Evolutionary conservation across 2,888 invertebrate species (phyloP).

Genomic region (Zelleria hepariella): DNA sequence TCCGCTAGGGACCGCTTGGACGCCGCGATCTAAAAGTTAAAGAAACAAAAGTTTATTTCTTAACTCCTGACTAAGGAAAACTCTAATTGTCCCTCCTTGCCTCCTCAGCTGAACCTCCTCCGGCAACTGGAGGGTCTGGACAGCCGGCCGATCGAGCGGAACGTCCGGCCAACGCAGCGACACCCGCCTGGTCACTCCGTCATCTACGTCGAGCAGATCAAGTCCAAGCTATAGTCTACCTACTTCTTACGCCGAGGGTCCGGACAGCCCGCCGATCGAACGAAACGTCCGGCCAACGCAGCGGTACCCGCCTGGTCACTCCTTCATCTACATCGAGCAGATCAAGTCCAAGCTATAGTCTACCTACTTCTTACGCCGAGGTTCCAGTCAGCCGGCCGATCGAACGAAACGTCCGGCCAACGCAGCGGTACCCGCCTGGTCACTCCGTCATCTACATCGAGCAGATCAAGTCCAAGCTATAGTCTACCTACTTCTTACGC

Average conservation of each 20-base stretch:
- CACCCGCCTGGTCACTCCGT: slow-evolving; percentile 65
- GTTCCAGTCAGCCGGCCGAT: slow-evolving; percentile 25
- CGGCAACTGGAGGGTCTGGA: slow-evolving; percentile 53
- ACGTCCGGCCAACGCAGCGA: slow-evolving; percentile 59
- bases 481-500: slow-evolving; percentile 11
- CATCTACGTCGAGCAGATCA: slow-evolving; percentile 59
- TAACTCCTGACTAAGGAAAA: no score
- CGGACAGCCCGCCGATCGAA: slow-evolving; percentile 35
- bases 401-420: slow-evolving; percentile 61
- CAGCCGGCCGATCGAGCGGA: slow-evolving; percentile 55
- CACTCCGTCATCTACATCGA: slow-evolving; percentile 63
- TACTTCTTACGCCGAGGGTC: background rate
- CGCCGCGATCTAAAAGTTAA: no score
- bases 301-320: slow-evolving; percentile 60
- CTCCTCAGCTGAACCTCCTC: slow-evolving; percentile 48
- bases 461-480: slow-evolving; percentile 57
- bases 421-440: slow-evolving; percentile 60
- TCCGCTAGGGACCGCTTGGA: no score
- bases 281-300: slow-evolving; percentile 64
- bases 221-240: slow-evolving; percentile 43
- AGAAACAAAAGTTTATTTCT: no score
- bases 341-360: slow-evolving; percentile 50
- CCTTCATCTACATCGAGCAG: slow-evolving; percentile 62
- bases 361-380: background rate
- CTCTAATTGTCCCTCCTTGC: no score